Evolutionary conservation across 2,797 vertebrate genomes (phyloP).

Genomic region (Sebastes trivittatus): DNA sequence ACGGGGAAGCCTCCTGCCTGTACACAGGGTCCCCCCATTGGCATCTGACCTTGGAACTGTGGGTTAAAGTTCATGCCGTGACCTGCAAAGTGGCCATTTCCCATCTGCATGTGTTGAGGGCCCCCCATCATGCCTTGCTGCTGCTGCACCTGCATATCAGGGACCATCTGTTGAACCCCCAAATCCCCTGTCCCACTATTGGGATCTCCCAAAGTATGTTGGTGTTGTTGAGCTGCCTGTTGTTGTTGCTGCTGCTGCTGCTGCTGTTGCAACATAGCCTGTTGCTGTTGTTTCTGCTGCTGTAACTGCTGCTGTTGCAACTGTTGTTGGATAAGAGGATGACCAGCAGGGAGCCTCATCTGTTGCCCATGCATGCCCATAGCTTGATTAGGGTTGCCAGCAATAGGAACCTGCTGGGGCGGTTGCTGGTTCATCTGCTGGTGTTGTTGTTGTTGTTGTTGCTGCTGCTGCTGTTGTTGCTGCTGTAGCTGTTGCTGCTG

Average conservation of each 20-base stretch:
- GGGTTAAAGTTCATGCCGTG: constrained; percentile 90
- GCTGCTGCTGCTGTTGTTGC: constrained; percentile 79
- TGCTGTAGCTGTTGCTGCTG: constrained; percentile 82
- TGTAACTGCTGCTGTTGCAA: constrained; percentile 87
- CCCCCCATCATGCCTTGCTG: constrained; percentile 88
- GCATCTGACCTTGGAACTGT: constrained; percentile 89
- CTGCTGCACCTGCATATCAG: constrained; percentile 92
- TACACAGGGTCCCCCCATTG: constrained; percentile 89
- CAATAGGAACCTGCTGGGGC: constrained; percentile 87
- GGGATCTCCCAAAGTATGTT: constrained; percentile 89
- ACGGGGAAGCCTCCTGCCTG: constrained; percentile 91
- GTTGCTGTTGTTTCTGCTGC: constrained; percentile 69
- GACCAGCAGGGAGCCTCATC: constrained; percentile 87
- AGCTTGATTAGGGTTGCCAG: constrained; percentile 90
- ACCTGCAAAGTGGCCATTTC: constrained; percentile 93
- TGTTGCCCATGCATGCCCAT: constrained; percentile 94
- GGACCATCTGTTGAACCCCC: constrained; percentile 89
- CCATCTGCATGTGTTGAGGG: constrained; percentile 92
- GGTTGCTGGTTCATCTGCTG: constrained; percentile 84
- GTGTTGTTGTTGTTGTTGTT: constrained; percentile 82
- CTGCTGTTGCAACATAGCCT: constrained; percentile 78
- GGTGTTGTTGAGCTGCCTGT: constrained; percentile 81
- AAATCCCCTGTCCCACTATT: constrained; percentile 81
- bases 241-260: constrained; percentile 78
- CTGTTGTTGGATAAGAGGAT: constrained; percentile 91